These are phyloP conservation scores for Neodiprion lecontei DNA, from an alignment of 1,140 invertebrate genomes.

Conservation along the genomic window DNA sequence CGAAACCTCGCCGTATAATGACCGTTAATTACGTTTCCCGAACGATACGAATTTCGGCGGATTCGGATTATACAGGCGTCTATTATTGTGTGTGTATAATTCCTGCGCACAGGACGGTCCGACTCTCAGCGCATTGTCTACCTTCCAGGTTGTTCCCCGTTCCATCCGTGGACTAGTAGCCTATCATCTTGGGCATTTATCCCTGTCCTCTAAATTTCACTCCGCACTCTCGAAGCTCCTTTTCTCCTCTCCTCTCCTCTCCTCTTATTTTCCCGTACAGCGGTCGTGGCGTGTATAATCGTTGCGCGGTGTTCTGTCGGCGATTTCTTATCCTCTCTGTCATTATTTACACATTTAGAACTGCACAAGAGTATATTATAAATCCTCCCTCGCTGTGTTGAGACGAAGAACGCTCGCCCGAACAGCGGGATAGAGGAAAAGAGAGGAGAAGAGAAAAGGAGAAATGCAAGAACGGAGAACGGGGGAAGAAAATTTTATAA, in stretches of 20 bases:
- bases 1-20: too few species aligned
- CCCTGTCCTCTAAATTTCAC: background rate
- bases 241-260: background rate
- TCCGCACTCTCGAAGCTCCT: background rate
- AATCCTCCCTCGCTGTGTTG: constrained; percentile 30
- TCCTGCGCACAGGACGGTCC: too few species aligned
- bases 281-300: background rate
- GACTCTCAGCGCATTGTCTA: too few species aligned
- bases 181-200: background rate
- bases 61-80: too few species aligned
- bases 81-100: too few species aligned
- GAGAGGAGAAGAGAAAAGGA: background rate
- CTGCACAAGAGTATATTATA: background rate
- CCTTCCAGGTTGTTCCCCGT: too few species aligned
- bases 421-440: too few species aligned
- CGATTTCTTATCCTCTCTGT: background rate
- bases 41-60: too few species aligned
- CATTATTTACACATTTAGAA: constrained; percentile 5
- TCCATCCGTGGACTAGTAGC: background rate
- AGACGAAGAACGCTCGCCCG: background rate
- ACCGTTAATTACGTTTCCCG: too few species aligned
- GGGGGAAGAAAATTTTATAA: constrained; percentile 7
- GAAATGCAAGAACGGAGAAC: background rate
- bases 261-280: background rate
- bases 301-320: background rate